A percentile compares a stretch with the other conserved stretches of the same genome.
These are phyloP conservation scores for Agrilus cyanescens DNA, from an alignment of 2,888 invertebrate species.

Conservation along the genomic window DNA sequence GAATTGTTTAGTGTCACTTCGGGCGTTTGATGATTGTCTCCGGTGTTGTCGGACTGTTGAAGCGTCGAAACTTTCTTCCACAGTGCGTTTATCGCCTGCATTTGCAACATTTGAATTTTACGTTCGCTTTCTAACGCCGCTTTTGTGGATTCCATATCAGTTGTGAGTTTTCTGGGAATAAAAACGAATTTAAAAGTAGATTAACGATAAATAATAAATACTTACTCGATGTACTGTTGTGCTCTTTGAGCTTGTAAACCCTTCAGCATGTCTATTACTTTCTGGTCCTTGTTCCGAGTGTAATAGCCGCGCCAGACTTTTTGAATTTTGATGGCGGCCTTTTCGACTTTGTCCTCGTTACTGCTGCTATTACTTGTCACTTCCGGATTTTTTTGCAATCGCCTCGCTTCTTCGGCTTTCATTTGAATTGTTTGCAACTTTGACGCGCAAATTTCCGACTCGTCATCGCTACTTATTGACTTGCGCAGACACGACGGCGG, in stretches of 20 bases:
- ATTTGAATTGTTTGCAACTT: slow-evolving; percentile 54
- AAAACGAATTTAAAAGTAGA: slow-evolving; percentile 1
- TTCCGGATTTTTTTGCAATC: slow-evolving; percentile 26
- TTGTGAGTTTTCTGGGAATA: slow-evolving; percentile 55
- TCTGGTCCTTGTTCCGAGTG: slow-evolving; percentile 60
- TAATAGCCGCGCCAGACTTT: slow-evolving; percentile 78
- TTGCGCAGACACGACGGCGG: slow-evolving; percentile 26
- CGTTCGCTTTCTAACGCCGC: slow-evolving; percentile 74
- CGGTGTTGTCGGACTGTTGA: slow-evolving; percentile 34
- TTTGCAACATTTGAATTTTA: slow-evolving; percentile 75
- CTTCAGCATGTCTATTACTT: slow-evolving; percentile 49
- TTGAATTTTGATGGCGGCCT: slow-evolving; percentile 69
- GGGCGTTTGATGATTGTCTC: slow-evolving; percentile 11
- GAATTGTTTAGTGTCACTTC: slow-evolving; percentile 33
- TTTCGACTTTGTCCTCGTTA: slow-evolving; percentile 33
- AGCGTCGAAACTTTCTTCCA: slow-evolving; percentile 77
- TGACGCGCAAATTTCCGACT: slow-evolving; percentile 54
- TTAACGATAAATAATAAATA: slow-evolving; percentile 10
- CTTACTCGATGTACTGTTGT: slow-evolving; percentile 74
- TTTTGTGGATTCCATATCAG: slow-evolving; percentile 77
- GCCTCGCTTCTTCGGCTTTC: slow-evolving; percentile 41
- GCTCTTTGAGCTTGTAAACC: slow-evolving; percentile 66
- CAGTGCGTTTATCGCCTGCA: slow-evolving; percentile 81
- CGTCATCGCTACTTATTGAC: slow-evolving; percentile 45
- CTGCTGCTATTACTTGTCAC: slow-evolving; percentile 22